Conservation (phyloP, 2,888 invertebrate species). For the Cylloceria caligata region DNA sequence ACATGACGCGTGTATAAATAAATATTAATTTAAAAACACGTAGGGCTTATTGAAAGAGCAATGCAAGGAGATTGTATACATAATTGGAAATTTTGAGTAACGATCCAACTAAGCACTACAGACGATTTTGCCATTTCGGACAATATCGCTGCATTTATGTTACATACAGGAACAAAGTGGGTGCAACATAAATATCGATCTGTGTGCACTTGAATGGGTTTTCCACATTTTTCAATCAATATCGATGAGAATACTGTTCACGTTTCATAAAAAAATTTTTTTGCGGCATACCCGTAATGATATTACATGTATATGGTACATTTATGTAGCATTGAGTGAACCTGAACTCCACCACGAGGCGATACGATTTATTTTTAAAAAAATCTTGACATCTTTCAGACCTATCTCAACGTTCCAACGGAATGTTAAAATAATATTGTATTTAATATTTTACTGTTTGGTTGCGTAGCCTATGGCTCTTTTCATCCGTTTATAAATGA, state of each 20-base stretch:
- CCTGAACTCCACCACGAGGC: constrained; percentile 57
- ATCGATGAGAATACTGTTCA: no score
- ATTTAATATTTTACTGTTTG: constrained; percentile 67
- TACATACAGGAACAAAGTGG: no score
- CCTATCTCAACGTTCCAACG: constrained; percentile 67
- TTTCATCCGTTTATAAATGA: constrained; percentile 70
- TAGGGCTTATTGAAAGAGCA: constrained; percentile 4
- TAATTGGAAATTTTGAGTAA: not conserved
- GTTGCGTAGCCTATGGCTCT: constrained; percentile 55
- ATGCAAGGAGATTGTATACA: not conserved
- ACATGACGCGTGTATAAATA: no score
- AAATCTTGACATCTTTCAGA: constrained; percentile 22
- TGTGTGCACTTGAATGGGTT: no score
- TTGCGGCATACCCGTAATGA: not conserved
- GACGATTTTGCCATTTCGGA: not conserved
- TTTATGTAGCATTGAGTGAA: constrained; percentile 69
- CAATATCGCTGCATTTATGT: not conserved
- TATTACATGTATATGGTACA: constrained; percentile 65
- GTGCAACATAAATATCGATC: no score
- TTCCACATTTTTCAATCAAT: no score
- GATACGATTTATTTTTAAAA: constrained; percentile 41
- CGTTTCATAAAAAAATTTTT: no score
- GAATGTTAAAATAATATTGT: constrained; percentile 80
- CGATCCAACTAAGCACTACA: not conserved
- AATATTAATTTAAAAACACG: no score